Conservation (phyloP, 37 sponge, comb jelly and placozoan species). For the Eunapius fragilis region DNA sequence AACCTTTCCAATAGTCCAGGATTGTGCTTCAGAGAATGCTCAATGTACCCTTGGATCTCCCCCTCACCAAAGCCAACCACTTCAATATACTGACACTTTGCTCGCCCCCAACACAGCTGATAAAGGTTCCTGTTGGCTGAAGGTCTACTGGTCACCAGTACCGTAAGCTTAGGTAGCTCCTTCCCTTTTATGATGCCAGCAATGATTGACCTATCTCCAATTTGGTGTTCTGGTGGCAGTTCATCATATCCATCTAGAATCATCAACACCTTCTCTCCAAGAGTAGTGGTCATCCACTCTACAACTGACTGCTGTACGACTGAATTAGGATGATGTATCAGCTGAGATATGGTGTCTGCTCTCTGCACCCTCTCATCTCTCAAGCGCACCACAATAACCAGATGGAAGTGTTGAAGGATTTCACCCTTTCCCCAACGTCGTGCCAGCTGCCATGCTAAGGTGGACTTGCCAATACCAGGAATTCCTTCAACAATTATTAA, state of each 20-base stretch:
- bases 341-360: neutral
- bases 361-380: no score
- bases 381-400: slow-evolving; percentile 6
- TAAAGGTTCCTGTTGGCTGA: neutral
- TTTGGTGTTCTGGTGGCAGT: neutral
- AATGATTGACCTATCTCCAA: neutral
- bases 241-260: no score
- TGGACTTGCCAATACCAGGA: slow-evolving; percentile 17
- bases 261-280: no score
- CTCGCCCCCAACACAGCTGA: neutral
- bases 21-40: neutral
- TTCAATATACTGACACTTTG: neutral
- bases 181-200: neutral
- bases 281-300: neutral
- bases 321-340: neutral
- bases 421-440: neutral
- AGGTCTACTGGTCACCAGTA: slow-evolving; percentile 17
- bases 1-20: neutral
- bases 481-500: slow-evolving; percentile 1
- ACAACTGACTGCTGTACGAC: slow-evolving; percentile 3
- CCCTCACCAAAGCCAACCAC: no score
- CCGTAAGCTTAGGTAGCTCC: neutral
- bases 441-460: no score
- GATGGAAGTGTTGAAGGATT: slow-evolving; percentile 2
- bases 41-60: neutral